Evolutionary conservation across 2,113 vertebrate genomes (phyloP).

Genomic region (Arenaria interpres): DNA sequence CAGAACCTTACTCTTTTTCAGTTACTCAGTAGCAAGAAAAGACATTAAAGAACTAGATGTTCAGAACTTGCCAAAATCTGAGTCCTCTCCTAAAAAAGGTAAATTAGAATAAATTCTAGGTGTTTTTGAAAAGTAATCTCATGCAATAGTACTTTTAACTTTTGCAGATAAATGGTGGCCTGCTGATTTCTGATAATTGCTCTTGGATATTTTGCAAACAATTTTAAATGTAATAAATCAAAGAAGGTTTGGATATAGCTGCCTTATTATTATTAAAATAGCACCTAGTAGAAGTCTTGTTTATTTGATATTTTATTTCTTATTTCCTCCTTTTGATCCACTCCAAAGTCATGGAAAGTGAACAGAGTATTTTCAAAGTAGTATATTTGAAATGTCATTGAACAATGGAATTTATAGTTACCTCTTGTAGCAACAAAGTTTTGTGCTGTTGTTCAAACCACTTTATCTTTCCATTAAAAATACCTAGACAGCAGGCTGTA

Average conservation of each 20-base stretch:
- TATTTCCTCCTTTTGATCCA: neutral
- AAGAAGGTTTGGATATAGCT: neutral
- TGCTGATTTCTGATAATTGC: neutral
- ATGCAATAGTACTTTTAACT: neutral
- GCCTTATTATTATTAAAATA: neutral
- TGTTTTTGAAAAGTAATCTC: neutral
- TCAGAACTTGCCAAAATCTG: slow-evolving; percentile 77
- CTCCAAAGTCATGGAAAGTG: neutral
- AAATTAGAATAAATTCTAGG: slow-evolving; percentile 27
- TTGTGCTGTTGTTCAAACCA: neutral
- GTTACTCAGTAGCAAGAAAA: slow-evolving; percentile 87
- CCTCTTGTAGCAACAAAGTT: neutral
- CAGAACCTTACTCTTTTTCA: slow-evolving; percentile 56
- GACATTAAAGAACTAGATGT: slow-evolving; percentile 83
- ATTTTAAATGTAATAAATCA: neutral
- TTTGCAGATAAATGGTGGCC: neutral
- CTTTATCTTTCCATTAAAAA: neutral
- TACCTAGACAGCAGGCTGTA: neutral
- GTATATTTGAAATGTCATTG: neutral
- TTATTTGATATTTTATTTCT: neutral
- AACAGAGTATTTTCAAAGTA: neutral
- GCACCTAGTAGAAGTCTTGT: neutral
- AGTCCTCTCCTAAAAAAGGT: slow-evolving; percentile 85
- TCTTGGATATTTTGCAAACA: neutral
- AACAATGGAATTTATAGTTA: neutral